Conservation (phyloP, 2,888 invertebrate species). For the Conus canariensis region DNA sequence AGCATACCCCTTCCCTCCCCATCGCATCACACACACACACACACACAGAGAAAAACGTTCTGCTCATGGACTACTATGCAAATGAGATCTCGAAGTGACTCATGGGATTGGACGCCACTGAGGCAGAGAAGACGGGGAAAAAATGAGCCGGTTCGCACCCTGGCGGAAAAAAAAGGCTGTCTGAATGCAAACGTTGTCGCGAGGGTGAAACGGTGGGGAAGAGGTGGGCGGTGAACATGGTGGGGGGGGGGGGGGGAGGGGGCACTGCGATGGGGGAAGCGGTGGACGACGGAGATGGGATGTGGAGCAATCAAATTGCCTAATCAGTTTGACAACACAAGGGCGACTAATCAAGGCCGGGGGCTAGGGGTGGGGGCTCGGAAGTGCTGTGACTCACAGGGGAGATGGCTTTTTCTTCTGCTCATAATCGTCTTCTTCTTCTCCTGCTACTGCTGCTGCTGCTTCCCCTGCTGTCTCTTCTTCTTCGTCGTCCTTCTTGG, state of each 20-base stretch:
- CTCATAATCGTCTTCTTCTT: no score
- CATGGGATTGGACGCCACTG: slow-evolving; percentile 15
- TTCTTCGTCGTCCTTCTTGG: no score
- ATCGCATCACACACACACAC: background rate
- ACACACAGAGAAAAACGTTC: background rate
- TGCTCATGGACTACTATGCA: background rate
- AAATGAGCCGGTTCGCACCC: background rate
- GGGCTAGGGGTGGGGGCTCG: background rate
- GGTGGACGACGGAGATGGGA: background rate
- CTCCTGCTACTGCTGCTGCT: no score
- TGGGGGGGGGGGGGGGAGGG: background rate
- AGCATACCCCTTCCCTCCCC: background rate
- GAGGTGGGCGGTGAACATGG: background rate
- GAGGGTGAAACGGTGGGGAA: background rate
- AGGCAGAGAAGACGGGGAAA: background rate
- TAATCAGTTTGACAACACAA: slow-evolving; percentile 30
- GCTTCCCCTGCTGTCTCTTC: no score
- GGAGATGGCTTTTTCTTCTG: background rate
- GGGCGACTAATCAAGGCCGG: slow-evolving; percentile 19
- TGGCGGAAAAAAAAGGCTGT: background rate
- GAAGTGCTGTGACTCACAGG: slow-evolving; percentile 15
- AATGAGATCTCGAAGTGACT: slow-evolving; percentile 25
- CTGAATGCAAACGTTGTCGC: slow-evolving; percentile 17
- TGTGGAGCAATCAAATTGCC: slow-evolving; percentile 8
- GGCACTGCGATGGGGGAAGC: background rate